A percentile compares a stretch with the other conserved stretches of the same genome.
Evolutionary conservation across 2,797 vertebrate genomes (phyloP).

Genomic region (Muscicapa striata): DNA sequence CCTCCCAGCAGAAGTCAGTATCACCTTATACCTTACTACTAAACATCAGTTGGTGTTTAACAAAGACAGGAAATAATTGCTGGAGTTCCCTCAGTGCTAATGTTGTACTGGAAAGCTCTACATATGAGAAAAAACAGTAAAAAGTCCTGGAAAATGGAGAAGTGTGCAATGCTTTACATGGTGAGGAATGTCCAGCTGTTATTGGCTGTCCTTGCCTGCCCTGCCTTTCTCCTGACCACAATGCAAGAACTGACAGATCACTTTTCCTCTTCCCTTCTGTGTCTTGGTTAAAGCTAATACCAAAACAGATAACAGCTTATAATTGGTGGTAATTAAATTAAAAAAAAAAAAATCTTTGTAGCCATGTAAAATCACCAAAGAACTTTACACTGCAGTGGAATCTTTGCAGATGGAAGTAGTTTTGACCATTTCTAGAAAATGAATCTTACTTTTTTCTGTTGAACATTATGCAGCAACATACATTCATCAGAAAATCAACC

Average conservation of each 20-base stretch:
- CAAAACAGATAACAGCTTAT: neutral
- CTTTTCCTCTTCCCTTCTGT: neutral
- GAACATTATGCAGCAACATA: neutral
- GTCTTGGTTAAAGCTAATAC: slow-evolving; percentile 21
- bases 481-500: neutral
- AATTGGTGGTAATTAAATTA: neutral
- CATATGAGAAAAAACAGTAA: neutral
- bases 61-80: neutral
- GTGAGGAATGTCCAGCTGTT: neutral
- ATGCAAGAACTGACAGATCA: neutral
- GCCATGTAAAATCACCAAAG: neutral
- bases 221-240: slow-evolving; percentile 1
- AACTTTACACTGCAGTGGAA: neutral
- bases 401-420: neutral
- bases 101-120: neutral
- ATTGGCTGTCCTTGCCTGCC: neutral
- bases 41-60: neutral
- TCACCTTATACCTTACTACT: neutral
- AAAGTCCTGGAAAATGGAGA: neutral
- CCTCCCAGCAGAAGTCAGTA: neutral
- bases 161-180: neutral
- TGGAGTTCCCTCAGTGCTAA: neutral
- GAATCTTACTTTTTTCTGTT: neutral
- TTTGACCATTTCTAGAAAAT: slow-evolving; percentile 1
- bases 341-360: neutral